A percentile compares a stretch with the other conserved stretches of the same genome.
These are phyloP conservation scores for Astreopora myriophthalma DNA, from an alignment of 64 coral and sea anemone species.

Conservation along the genomic window DNA sequence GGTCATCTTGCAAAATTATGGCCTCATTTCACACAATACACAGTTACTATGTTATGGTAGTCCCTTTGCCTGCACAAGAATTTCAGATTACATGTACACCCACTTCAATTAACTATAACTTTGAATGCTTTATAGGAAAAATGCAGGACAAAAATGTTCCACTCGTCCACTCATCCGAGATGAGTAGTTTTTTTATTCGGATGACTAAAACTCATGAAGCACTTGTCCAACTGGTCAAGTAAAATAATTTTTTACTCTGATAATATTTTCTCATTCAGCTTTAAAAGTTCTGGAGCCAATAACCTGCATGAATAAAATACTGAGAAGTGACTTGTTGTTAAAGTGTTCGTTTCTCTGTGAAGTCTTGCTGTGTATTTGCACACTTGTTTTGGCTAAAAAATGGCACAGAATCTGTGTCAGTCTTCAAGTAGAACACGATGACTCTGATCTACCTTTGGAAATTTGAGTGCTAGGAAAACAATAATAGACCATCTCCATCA, in stretches of 20 bases:
- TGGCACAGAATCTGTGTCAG: background rate
- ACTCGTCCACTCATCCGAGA: background rate
- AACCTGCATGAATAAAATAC: background rate
- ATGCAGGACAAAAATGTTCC: background rate
- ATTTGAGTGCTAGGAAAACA: background rate
- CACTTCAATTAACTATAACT: too few species aligned
- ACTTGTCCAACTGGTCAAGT: too few species aligned
- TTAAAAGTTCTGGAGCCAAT: background rate
- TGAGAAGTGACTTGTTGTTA: background rate
- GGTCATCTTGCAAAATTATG: too few species aligned
- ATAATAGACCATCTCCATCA: background rate
- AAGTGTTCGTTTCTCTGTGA: background rate
- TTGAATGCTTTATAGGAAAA: too few species aligned
- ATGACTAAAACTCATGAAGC: too few species aligned
- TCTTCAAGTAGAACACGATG: background rate
- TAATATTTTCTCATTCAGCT: too few species aligned
- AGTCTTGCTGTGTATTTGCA: background rate
- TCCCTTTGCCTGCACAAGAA: background rate
- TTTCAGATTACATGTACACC: too few species aligned
- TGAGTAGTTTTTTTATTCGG: too few species aligned
- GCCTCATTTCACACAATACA: too few species aligned
- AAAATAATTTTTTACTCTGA: too few species aligned
- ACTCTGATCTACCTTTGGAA: background rate
- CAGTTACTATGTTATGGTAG: too few species aligned
- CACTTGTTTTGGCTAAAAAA: background rate